Conservation (phyloP, 2,113 vertebrate species). For the Columbina picui region DNA sequence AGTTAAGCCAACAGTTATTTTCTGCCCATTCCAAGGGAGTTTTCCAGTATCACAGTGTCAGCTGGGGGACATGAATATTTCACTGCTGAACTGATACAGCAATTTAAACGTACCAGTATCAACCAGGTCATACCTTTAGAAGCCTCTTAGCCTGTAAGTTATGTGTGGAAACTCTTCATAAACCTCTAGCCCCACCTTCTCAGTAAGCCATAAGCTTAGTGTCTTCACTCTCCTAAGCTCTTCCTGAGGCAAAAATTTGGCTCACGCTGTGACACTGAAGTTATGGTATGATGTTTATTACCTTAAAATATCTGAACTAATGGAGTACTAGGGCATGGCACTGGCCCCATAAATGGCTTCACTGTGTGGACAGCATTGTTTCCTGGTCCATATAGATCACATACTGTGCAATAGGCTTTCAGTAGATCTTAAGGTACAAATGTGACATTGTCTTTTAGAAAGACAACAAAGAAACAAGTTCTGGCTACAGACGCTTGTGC, state of each 20-base stretch:
- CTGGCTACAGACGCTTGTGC: not conserved
- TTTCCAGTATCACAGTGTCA: not conserved
- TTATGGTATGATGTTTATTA: not conserved
- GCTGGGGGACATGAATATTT: not conserved
- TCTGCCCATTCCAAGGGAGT: not conserved
- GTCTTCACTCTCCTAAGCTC: not conserved
- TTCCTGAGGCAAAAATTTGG: not conserved
- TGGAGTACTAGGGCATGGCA: not conserved
- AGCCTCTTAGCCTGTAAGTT: not conserved
- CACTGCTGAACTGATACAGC: not conserved
- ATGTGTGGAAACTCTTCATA: not conserved
- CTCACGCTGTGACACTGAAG: not conserved
- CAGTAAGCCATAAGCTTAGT: not conserved
- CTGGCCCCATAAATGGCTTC: not conserved
- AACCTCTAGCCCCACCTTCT: not conserved
- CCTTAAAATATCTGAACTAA: not conserved
- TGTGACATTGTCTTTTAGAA: not conserved
- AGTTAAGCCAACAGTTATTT: not conserved
- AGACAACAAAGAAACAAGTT: not conserved
- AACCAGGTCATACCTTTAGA: not conserved
- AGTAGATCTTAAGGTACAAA: not conserved
- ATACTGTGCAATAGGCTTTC: not conserved
- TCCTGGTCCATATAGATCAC: not conserved
- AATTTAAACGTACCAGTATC: not conserved
- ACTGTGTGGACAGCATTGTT: rapidly evolving